These are phyloP conservation scores for Chaenogobius annularis DNA, from an alignment of 2,113 vertebrate genomes.

Conservation along the genomic window DNA sequence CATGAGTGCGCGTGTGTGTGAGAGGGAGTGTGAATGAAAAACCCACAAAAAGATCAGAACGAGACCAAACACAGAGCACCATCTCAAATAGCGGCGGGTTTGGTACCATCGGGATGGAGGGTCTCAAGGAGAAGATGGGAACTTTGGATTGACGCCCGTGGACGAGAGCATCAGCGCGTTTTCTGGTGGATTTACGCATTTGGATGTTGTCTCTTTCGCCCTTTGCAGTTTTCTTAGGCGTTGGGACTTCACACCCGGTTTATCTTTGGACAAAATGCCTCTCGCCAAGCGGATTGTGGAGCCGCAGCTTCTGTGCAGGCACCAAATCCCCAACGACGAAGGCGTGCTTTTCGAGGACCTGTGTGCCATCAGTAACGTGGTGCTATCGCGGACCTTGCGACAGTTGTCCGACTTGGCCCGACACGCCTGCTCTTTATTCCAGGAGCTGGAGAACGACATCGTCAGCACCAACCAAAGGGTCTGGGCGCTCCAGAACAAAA, in stretches of 20 bases:
- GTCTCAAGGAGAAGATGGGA: slow-evolving; percentile 75
- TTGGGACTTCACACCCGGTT: slow-evolving; percentile 66
- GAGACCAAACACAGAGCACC: background rate
- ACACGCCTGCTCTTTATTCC: slow-evolving; percentile 95
- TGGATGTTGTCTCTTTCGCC: slow-evolving; percentile 69
- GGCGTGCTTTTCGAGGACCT: slow-evolving; percentile 85
- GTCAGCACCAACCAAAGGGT: slow-evolving; percentile 88
- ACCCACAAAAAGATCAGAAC: slow-evolving; percentile 39
- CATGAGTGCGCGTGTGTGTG: slow-evolving; percentile 61
- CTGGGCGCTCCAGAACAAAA: slow-evolving; percentile 90
- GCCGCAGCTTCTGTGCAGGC: slow-evolving; percentile 92
- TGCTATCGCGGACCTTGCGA: slow-evolving; percentile 91
- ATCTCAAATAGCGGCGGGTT: background rate
- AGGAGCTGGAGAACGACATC: slow-evolving; percentile 94
- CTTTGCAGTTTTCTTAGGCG: slow-evolving; percentile 49
- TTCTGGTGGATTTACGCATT: slow-evolving; percentile 64
- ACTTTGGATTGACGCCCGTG: slow-evolving; percentile 79
- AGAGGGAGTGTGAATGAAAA: slow-evolving; percentile 72
- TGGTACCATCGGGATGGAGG: slow-evolving; percentile 73
- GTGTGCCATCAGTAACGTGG: slow-evolving; percentile 90
- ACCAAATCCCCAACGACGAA: slow-evolving; percentile 81
- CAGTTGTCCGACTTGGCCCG: slow-evolving; percentile 96
- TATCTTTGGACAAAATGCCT: slow-evolving; percentile 83
- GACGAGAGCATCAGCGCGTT: slow-evolving; percentile 66
- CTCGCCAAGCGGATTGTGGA: slow-evolving; percentile 95